Evolutionary conservation across 2,797 vertebrate genomes (phyloP).

Genomic region (Gymnodraco acuticeps): DNA sequence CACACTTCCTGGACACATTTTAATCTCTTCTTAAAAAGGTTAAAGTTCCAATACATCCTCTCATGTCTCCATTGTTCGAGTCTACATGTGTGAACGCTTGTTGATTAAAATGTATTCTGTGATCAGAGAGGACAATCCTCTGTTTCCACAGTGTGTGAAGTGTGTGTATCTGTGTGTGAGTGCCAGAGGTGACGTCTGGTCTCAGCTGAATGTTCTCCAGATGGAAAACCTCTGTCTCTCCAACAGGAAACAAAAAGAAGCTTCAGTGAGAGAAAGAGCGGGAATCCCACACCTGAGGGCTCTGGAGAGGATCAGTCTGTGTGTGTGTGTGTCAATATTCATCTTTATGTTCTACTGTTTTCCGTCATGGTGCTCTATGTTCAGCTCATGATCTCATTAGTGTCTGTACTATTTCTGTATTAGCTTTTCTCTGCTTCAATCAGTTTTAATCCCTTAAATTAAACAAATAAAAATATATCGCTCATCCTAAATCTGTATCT

Average conservation of each 20-base stretch:
- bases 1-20: not conserved
- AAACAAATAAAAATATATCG: too few relatives aligned
- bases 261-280: constrained; percentile 17
- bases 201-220: constrained; percentile 42
- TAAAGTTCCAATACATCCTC: not conserved
- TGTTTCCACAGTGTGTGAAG: not conserved
- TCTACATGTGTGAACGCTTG: not conserved
- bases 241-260: constrained; percentile 50
- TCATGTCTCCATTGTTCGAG: not conserved
- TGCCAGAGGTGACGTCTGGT: constrained; percentile 33
- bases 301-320: constrained; percentile 51
- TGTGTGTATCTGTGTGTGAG: not conserved
- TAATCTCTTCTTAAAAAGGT: too few relatives aligned
- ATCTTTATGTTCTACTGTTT: not conserved
- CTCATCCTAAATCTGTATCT: too few relatives aligned
- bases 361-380: not conserved
- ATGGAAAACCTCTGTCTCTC: constrained; percentile 52
- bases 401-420: too few relatives aligned
- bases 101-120: not conserved
- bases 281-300: constrained; percentile 49
- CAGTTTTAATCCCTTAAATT: too few relatives aligned
- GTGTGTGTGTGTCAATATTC: not conserved
- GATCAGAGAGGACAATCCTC: not conserved
- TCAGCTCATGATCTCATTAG: too few relatives aligned
- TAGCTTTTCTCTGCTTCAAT: too few relatives aligned